A percentile compares a stretch with the other conserved stretches of the same genome.
These are phyloP conservation scores for Cecidostiba fungosa DNA, from an alignment of 2,888 invertebrate genomes.

Conservation along the genomic window DNA sequence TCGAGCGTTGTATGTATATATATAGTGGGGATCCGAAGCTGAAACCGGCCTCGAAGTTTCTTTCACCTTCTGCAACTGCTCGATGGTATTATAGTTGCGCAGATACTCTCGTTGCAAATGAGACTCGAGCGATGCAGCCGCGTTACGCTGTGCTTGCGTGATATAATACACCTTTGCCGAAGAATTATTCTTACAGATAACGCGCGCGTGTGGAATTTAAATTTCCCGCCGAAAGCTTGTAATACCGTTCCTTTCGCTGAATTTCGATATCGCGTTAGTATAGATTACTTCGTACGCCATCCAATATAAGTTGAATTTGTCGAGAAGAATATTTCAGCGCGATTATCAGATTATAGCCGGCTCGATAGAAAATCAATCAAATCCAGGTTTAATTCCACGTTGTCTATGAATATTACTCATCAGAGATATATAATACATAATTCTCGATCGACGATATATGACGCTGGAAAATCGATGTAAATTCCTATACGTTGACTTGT, in stretches of 20 bases:
- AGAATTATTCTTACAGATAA: no score
- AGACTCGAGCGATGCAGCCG: neutral
- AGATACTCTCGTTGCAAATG: neutral
- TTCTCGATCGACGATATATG: neutral
- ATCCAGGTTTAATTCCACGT: neutral
- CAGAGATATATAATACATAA: neutral
- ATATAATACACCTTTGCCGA: neutral
- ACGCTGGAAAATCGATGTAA: neutral
- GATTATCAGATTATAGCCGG: no score
- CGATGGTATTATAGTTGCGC: neutral
- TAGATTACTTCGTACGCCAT: no score
- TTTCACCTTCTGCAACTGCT: neutral
- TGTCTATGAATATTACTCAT: neutral
- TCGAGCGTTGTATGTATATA: neutral
- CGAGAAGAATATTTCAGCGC: no score
- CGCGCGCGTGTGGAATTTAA: neutral
- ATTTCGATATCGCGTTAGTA: no score
- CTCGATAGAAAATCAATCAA: neutral
- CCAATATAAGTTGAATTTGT: no score
- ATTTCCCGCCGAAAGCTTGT: neutral
- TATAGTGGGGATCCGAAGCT: neutral
- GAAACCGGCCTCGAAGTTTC: neutral
- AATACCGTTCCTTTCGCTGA: no score
- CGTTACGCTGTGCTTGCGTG: neutral
- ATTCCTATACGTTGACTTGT: neutral